Evolutionary conservation across 1,140 invertebrate genomes (phyloP).

Genomic region (Hermetia illucens): DNA sequence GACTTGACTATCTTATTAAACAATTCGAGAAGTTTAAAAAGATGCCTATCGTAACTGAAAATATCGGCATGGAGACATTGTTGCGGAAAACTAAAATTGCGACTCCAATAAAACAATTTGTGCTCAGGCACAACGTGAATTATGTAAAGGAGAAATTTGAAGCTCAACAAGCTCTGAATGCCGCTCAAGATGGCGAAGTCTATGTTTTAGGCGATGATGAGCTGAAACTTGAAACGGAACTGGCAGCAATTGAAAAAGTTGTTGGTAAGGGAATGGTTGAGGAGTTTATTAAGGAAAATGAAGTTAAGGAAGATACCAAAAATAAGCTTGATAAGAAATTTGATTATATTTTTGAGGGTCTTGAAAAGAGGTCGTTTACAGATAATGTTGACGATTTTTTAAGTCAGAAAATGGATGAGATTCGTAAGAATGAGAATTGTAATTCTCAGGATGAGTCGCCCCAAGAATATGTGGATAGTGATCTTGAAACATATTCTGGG

Average conservation of each 20-base stretch:
- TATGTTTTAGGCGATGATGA: background rate
- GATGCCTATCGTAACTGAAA: too few species aligned
- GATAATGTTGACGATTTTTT: constrained; percentile 1
- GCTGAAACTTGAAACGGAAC: background rate
- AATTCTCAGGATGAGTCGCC: too few species aligned
- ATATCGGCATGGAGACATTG: too few species aligned
- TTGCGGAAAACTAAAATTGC: background rate
- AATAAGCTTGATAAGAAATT: background rate
- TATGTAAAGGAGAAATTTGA: constrained; percentile 1
- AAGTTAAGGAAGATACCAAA: background rate
- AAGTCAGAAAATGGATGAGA: background rate
- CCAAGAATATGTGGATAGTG: too few species aligned
- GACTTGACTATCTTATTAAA: background rate
- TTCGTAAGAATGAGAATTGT: background rate
- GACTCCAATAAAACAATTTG: background rate
- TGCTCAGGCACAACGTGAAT: background rate
- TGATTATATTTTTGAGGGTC: background rate
- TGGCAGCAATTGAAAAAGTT: background rate
- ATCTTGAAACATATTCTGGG: background rate
- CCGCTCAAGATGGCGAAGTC: background rate
- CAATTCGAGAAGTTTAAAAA: background rate
- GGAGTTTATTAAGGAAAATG: background rate
- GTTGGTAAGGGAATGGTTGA: background rate
- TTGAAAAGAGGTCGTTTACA: background rate
- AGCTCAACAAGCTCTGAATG: background rate